phyloP scores from a whole-genome alignment of 2,797 vertebrate species.

The Tenualosa ilisha region DNA sequence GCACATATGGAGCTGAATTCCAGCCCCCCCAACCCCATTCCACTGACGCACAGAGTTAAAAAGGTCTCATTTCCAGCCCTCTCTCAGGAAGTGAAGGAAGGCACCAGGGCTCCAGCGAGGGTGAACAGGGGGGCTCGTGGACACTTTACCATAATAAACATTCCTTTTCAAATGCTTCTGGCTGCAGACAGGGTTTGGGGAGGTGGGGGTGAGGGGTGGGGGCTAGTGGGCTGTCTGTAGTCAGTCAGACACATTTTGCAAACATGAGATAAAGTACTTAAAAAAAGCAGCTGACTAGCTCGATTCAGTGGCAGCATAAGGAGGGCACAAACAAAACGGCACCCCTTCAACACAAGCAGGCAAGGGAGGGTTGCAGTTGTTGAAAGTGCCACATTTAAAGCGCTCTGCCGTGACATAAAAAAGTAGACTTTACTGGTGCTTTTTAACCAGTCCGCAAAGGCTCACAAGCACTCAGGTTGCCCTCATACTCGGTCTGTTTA shows the following conservation, averaged over 20 bases:
- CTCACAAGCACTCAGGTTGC: too few relatives aligned
- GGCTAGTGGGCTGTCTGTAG: conserved; percentile 34
- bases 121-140: conserved; percentile 74
- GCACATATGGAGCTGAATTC: conserved; percentile 73
- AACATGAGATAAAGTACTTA: conserved; percentile 43
- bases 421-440: not conserved
- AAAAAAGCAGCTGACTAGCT: conserved; percentile 47
- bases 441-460: not conserved
- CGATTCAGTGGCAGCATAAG: not conserved
- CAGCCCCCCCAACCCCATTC: conserved; percentile 49
- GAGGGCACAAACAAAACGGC: not conserved
- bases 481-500: too few relatives aligned
- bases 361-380: not conserved
- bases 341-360: not conserved
- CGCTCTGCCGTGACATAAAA: not conserved
- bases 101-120: conserved; percentile 82
- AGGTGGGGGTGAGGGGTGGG: not conserved
- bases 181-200: conserved; percentile 36
- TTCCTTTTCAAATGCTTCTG: conserved; percentile 75
- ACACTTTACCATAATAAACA: conserved; percentile 86
- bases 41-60: conserved; percentile 86
- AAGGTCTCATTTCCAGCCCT: conserved; percentile 83
- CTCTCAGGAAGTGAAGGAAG: conserved; percentile 84
- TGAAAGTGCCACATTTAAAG: not conserved
- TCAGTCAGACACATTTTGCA: conserved; percentile 43